Evolutionary conservation across 2,113 vertebrate species (phyloP), one percentile per base, ranked within the genome.

Genomic region (Heptranchias perlo): DNA sequence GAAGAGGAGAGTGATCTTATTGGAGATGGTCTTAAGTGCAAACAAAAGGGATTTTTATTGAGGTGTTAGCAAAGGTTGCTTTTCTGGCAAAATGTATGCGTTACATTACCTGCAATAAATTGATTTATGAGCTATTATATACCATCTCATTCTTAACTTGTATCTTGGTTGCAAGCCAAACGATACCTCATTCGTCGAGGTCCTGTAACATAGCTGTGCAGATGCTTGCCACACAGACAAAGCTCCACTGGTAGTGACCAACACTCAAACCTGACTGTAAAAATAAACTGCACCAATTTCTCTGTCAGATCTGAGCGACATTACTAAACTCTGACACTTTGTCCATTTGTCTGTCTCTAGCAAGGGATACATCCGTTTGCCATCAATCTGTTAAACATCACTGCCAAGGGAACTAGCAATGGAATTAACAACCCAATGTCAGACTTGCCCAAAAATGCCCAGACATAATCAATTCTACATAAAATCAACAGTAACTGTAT

Each of bases 131-230:
- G 28, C 87, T 91, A 35, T 35, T 35, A n/a, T 91, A 58, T 61
- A 14, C 31, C 28, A 13, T 14, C 31, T 91, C 35, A 54, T 61
- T 91, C 52, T 91, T 91, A 91, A 91, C 87, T 52, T 91, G 52
- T 91, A 91, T 61, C 58, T 92, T 92, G 35, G 31, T 92, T 61
- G 58, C 89, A 62, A 92, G 54, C 58, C 58, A 39, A 35, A 62
- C 4, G n/a, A 61, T 18, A 92, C 14, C 35, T 92, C 35, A 39
- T 92, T 82, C 18, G 23, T 44, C 39, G 78, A 82, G 78, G 96
- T 97, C 96, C 96, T 96, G 47, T 31, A 86, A 61, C 25, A 64
- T 69, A 49, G 58, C 61, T 89, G n/a, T 62, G 6, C 31, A 35
- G 28, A n/a, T 96, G 23, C 39, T 18, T 31, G 21, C 28, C 49